Base-by-base conservation (phyloP, 2,888 invertebrate species). In the Ctena decussata region DNA sequence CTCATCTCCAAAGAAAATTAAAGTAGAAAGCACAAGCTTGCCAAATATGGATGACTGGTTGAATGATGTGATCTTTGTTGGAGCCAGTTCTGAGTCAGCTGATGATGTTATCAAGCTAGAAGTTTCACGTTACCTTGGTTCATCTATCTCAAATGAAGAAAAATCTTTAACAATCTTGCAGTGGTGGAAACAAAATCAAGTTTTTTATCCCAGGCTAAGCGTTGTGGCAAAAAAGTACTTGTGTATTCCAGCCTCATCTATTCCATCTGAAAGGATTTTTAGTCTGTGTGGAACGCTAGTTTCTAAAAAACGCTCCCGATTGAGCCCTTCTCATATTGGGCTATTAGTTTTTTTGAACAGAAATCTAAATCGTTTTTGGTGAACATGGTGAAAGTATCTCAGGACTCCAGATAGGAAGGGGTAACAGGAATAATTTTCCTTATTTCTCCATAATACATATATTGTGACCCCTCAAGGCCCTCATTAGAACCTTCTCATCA, bases 101-200 rank as follows among this genome's bases (percentile, higher is more conserved):
- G 35, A 37, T 5, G 24, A 18, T 6, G 30, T 37, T 1, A 37
- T 75, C n/a, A 53, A 49, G 37, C 49, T 53, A 49, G 75, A 75
- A 53, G 21, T 75, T 32, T 24, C 27, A 11, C 1, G 75, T n/a
- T 75, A 75, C 24, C 32, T 75, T 12, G 57, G 53, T 5, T 49
- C 49, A 18, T 1, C 18, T 11, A 21, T 49, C 32, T 21, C 11
- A 1, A n/a, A 2, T 6, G 32, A 49, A 12, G 75, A 49, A 18
- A 71, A 5, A 24, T 30, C 27, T 5, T 30, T 30, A 18, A 11
- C 35, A 12, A 27, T 79, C 0, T n/a, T 82, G 3, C 49, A 82
- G 12, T 86, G 82, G 86, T 82, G 80, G 86, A 49, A 74, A 46
- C 24, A 69, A 78, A 53, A 85, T 72, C 24, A 77, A 32, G n/a